These are phyloP conservation scores for Sebastes minor DNA, from an alignment of 2,797 vertebrate species.

Conservation along the genomic window DNA sequence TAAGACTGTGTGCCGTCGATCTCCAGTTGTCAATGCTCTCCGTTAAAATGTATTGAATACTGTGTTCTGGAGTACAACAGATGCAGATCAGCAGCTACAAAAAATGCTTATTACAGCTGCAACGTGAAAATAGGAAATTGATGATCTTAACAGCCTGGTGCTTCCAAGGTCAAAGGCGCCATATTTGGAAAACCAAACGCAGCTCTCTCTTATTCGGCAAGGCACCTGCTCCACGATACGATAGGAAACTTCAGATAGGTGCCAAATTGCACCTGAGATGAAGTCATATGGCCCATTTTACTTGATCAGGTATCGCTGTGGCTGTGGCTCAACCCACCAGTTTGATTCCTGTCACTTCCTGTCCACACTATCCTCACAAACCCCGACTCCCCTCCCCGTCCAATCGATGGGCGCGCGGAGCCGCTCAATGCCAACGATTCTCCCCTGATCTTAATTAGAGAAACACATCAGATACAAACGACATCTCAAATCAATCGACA, in stretches of 20 bases:
- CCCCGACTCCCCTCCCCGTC: slow-evolving; percentile 74
- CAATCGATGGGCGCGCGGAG: slow-evolving; percentile 92
- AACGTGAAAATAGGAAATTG: slow-evolving; percentile 14
- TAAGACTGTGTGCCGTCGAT: neutral
- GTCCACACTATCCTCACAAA: slow-evolving; percentile 47
- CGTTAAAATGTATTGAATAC: slow-evolving; percentile 15
- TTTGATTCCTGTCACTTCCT: slow-evolving; percentile 47
- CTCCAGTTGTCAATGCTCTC: slow-evolving; percentile 17
- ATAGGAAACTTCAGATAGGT: neutral
- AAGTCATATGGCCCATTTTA: neutral
- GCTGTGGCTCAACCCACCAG: neutral
- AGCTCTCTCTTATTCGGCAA: neutral
- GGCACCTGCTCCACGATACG: neutral
- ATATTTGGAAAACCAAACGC: neutral
- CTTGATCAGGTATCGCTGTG: neutral
- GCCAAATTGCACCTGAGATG: neutral
- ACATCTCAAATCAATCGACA: slow-evolving; percentile 93
- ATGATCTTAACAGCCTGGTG: neutral
- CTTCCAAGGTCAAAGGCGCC: neutral
- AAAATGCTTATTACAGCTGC: slow-evolving; percentile 4
- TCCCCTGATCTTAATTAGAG: slow-evolving; percentile 96
- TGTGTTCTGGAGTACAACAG: slow-evolving; percentile 7
- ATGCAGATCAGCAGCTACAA: slow-evolving; percentile 23
- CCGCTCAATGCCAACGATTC: slow-evolving; percentile 94
- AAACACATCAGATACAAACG: slow-evolving; percentile 96